phyloP scores from a whole-genome alignment of 2,797 vertebrate species.

The Hafferia zeledoni region DNA sequence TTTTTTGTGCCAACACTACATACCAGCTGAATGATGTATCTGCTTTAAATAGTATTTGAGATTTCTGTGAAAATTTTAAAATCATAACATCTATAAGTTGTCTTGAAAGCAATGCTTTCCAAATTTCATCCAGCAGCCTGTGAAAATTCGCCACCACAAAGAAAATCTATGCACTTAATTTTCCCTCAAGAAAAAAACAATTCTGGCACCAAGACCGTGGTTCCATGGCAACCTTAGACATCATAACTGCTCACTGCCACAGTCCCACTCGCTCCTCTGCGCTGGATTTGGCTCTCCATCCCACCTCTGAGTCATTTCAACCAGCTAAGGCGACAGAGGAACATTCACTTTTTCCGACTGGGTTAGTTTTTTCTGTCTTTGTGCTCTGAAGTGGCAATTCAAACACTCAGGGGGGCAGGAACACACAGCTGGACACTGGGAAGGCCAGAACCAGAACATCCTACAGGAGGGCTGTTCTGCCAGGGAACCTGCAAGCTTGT shows the following conservation, averaged over 20 bases:
- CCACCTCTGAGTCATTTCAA: neutral
- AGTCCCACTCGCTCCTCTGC: neutral
- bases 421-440: rapidly evolving
- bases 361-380: neutral
- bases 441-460: neutral
- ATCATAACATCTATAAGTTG: neutral
- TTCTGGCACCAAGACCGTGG: neutral
- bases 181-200: neutral
- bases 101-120: neutral
- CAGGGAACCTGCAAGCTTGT: neutral
- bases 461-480: neutral
- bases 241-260: rapidly evolving
- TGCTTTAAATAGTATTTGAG: neutral
- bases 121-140: neutral
- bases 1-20: neutral
- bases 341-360: neutral
- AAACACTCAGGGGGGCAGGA: neutral
- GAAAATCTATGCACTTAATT: neutral
- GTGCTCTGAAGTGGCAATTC: neutral
- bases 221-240: conserved; percentile 32
- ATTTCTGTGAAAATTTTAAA: neutral
- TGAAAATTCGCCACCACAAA: neutral
- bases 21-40: neutral
- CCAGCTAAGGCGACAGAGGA: neutral
- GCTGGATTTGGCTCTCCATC: neutral